Base-by-base conservation (phyloP, 2,888 invertebrate genomes). In the Acholoe squamosa region DNA sequence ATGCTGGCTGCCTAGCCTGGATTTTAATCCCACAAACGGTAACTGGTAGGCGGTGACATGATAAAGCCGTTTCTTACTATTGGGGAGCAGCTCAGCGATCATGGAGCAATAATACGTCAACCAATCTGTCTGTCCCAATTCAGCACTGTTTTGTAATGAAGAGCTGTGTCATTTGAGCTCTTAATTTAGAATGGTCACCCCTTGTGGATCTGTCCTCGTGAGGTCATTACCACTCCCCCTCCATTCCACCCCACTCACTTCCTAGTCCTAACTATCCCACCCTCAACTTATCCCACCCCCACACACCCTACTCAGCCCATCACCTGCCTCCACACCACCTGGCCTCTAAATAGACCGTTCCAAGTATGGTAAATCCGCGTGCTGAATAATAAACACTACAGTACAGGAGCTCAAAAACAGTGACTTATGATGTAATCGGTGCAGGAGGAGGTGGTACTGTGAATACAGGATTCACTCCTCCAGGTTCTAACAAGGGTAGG, bases 11-110 rank as follows among this genome's bases (percentile, higher is more conserved):
- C 1, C 61, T 28, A 71, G 71, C 80, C 80, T 80, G 80, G 80
- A 80, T 80, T 80, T 80, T 80, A 80, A 80, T 80, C 80, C 80
- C 34, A 80, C 80, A 80, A 14, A 28, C 25, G 76, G 5, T 22
- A 16, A 43, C 80, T 43, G 80, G 71, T 71, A 28, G 28, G 19
- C 5, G 71, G 25, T 14, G 71, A 25, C 33, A 33, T n/a, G 22
- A 19, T 80, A 19, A 43, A 33, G 43, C 80, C 43, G 3, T 61
- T 7, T 61, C 61, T 10, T 10, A 54, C 54, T 61, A 19, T 61
- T 19, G 61, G 22, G 3, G 61, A n/a, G 22, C n/a, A 19, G 61
- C 61, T 61, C 61, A n/a, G 61, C n/a, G 61, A 61, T 3, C 61
- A 61, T n/a, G 61, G 61, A n/a, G 61, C 19, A 61, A 3, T 61